Conservation (phyloP, 2,113 vertebrate genomes). For the Stictonetta naevosa region DNA sequence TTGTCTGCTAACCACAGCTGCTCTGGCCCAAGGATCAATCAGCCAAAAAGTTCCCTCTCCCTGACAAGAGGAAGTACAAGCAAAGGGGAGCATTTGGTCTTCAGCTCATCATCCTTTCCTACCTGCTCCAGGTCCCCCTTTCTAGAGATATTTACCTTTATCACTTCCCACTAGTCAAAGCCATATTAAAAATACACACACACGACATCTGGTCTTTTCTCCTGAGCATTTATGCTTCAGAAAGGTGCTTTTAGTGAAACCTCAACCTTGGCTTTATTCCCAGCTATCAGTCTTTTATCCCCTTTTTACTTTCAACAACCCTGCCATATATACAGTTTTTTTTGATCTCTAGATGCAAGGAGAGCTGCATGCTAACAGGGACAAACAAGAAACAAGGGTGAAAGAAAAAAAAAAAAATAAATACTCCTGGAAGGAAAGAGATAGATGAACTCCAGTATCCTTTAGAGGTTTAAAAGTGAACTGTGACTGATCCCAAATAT, state of each 20-base stretch:
- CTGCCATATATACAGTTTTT: conserved; percentile 20
- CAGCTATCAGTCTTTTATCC: conserved; percentile 53
- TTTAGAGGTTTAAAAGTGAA: conserved; percentile 58
- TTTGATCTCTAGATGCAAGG: conserved; percentile 61
- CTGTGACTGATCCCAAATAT: conserved; percentile 66
- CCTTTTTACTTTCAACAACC: conserved; percentile 44
- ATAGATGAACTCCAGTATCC: not conserved
- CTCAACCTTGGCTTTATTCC: conserved; percentile 57
- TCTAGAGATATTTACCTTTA: not conserved
- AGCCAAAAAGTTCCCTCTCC: not conserved
- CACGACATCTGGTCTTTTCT: conserved; percentile 52
- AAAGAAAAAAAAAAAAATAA: not conserved
- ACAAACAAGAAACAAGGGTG: conserved; percentile 39
- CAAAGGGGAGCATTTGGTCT: not conserved
- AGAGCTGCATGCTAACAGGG: conserved; percentile 36
- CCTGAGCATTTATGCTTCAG: conserved; percentile 30
- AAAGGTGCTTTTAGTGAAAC: conserved; percentile 52
- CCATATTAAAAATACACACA: conserved; percentile 24
- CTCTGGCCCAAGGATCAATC: not conserved
- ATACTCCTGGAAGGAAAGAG: conserved; percentile 50
- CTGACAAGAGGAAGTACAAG: not conserved
- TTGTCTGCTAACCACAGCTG: not conserved
- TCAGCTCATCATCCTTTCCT: not conserved
- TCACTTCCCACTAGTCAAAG: conserved; percentile 4
- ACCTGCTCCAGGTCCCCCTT: not conserved